Percentiles rank a stretch among this genome's conserved stretches.
These are phyloP conservation scores for Aegypius monachus DNA, from an alignment of 2,113 vertebrate genomes.

Conservation along the genomic window DNA sequence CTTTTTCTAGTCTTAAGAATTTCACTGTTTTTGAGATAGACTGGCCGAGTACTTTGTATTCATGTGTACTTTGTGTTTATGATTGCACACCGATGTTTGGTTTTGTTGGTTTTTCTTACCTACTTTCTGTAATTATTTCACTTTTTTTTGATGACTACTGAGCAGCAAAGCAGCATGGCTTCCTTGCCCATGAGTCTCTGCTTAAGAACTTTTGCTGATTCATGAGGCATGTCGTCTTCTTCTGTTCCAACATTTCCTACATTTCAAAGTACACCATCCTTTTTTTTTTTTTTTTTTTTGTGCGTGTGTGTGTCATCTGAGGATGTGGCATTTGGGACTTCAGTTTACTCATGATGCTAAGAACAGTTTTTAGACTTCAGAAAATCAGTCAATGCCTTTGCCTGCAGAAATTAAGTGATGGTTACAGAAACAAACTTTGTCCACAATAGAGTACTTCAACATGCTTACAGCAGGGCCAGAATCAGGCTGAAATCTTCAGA, in stretches of 20 bases:
- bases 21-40: background rate
- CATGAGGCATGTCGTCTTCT: background rate
- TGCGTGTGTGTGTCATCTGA: background rate
- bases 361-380: background rate
- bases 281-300: background rate
- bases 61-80: background rate
- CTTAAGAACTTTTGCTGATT: background rate
- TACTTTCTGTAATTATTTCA: background rate
- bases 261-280: background rate
- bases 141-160: background rate
- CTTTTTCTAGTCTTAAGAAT: background rate
- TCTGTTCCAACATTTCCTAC: background rate
- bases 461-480: background rate
- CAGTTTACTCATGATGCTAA: background rate
- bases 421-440: background rate
- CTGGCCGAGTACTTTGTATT: background rate
- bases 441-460: background rate
- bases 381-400: background rate
- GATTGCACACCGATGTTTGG: background rate
- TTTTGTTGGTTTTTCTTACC: background rate
- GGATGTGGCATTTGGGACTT: background rate
- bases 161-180: background rate
- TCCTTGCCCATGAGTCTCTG: background rate
- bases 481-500: background rate
- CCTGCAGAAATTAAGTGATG: background rate